phyloP scores from a whole-genome alignment of 1,140 invertebrate species.

The Lineus longissimus region DNA sequence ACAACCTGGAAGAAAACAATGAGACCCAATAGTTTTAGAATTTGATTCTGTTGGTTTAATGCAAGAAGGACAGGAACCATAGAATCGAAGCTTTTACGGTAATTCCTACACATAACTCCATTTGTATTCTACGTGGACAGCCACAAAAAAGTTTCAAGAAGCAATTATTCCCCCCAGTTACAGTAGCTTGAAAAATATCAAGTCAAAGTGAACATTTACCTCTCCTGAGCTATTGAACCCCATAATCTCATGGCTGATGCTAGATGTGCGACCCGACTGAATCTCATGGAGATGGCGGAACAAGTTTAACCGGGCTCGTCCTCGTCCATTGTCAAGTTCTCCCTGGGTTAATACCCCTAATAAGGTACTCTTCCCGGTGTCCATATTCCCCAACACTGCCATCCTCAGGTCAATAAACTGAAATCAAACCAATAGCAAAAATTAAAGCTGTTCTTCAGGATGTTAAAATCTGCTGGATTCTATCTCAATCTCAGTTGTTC shows the following conservation, averaged over 20 bases:
- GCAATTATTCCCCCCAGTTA: too few relatives aligned
- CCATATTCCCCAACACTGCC: conserved; percentile 87
- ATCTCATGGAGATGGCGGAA: conserved; percentile 96
- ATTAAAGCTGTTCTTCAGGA: neutral
- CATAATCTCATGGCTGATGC: conserved; percentile 93
- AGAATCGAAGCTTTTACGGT: too few relatives aligned
- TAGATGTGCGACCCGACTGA: conserved; percentile 90
- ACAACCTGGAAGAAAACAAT: conserved; percentile 57
- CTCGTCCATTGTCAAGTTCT: conserved; percentile 90
- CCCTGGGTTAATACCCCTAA: conserved; percentile 93
- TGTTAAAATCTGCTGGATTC: neutral
- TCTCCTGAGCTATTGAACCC: conserved; percentile 68
- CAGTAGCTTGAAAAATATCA: too few relatives aligned
- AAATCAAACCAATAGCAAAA: conserved; percentile 12
- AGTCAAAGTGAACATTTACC: conserved; percentile 47
- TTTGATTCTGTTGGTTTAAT: too few relatives aligned
- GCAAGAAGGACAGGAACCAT: too few relatives aligned
- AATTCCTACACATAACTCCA: too few relatives aligned
- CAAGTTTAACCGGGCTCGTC: conserved; percentile 89
- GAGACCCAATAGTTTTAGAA: too few relatives aligned
- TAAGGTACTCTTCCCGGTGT: conserved; percentile 90
- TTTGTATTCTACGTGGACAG: too few relatives aligned
- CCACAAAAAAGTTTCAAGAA: too few relatives aligned
- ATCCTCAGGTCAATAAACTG: conserved; percentile 75
- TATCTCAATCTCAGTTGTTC: too few relatives aligned